Evolutionary conservation across 2,113 vertebrate genomes (phyloP).

Genomic region (Scomber colias): DNA sequence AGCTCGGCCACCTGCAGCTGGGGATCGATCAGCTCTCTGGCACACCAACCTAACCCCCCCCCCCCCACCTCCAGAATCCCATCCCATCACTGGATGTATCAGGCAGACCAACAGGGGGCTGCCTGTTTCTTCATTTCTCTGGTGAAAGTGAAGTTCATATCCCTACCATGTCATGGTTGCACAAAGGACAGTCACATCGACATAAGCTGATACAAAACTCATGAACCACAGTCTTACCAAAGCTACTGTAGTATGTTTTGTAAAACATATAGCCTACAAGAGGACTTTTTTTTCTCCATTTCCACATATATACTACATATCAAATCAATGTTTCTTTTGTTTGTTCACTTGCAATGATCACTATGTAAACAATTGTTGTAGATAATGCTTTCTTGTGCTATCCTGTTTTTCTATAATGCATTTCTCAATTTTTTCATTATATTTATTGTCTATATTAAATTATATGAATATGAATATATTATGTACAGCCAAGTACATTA

Average conservation of each 20-base stretch:
- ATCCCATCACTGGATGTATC: constrained; percentile 40
- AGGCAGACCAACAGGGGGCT: constrained; percentile 57
- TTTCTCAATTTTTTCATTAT: neutral
- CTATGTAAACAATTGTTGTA: neutral
- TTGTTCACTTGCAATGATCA: neutral
- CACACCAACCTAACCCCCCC: constrained; percentile 21
- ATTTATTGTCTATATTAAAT: too few species aligned
- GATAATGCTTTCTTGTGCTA: neutral
- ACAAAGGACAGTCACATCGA: constrained; percentile 4
- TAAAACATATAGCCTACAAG: neutral
- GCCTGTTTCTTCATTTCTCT: constrained; percentile 55
- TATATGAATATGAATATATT: neutral
- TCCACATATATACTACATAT: neutral
- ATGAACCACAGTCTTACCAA: neutral
- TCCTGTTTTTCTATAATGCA: neutral
- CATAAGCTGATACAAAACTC: constrained; percentile 9
- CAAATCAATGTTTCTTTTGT: neutral
- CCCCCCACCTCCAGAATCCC: constrained; percentile 38
- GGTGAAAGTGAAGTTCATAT: constrained; percentile 60
- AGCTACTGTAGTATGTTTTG: neutral
- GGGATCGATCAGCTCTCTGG: constrained; percentile 77
- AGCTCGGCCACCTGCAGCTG: constrained; percentile 78
- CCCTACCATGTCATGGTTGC: constrained; percentile 27
- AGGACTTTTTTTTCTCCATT: neutral
- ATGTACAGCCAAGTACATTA: neutral